Base-by-base conservation (phyloP, 2,888 invertebrate genomes). In the Smittia sp. region DNA sequence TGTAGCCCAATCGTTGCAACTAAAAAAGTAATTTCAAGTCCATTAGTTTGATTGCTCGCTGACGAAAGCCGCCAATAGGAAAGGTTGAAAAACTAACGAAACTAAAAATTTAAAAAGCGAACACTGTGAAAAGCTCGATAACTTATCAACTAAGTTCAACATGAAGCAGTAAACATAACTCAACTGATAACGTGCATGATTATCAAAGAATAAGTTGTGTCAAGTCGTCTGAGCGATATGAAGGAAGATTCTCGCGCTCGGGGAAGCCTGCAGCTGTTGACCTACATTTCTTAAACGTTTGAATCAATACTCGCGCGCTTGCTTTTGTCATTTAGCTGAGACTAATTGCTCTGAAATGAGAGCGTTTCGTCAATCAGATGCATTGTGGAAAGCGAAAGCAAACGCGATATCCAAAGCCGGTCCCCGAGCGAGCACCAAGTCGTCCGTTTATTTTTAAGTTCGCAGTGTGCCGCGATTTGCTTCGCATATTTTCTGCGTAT, bases 1-100 rank as follows among this genome's bases (percentile, higher is more conserved):
- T 88, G 81, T 86, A 86, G 79, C 87, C 87, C 80, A 88, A 84
- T 76, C 88, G 85, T 84, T 88, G 86, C 77, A 88, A 84, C 88
- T 88, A 81, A n/a, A 79, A 79, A 6, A 46, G 46, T 46, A 15
- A 46, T 46, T 46, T 11, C 6, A 46, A 11, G 2, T 15, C 2
- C 6, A n/a, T 46, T 15, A 46, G 15, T 46, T 46, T 15, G 15
- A 46, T 46, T 13, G 13, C 46, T 46, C 6, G 46, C 6, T 11
- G 2, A n/a, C 13, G 4, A 46, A 11, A 46, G n/a, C 9, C 13
- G 11, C 46, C 6, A 46, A 13, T 11, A 46, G n/a, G 9, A 32
- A 32, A 32, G 32, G 3, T 46, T n/a, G n/a, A n/a, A n/a, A n/a
- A 46, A 11, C 46, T n/a, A 46, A 46, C 46, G 46, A 46, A 46